Percentiles rank a stretch among this genome's conserved stretches.
phyloP scores from a whole-genome alignment of 2,888 invertebrate species.

The Drosophila anomalata region DNA sequence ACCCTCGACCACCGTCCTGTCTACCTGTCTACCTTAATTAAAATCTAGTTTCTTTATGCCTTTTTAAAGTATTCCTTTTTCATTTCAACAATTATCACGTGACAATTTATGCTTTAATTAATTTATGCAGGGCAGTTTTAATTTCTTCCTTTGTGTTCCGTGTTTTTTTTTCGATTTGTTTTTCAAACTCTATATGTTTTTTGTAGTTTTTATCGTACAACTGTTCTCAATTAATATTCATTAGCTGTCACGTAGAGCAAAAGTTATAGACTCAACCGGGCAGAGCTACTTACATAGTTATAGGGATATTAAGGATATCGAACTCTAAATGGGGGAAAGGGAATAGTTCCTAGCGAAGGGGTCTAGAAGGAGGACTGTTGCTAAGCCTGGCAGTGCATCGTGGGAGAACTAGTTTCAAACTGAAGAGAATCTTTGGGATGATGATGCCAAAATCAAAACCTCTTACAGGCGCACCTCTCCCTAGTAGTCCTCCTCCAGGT shows the following conservation, averaged over 20 bases:
- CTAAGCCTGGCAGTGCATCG: not conserved
- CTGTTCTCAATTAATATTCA: conserved; percentile 60
- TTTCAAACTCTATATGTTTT: conserved; percentile 72
- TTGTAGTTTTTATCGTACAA: conserved; percentile 52
- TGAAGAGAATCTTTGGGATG: not conserved
- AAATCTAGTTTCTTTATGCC: conserved; percentile 64
- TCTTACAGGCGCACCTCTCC: not conserved
- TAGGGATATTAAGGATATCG: conserved; percentile 11
- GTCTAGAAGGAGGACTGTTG: conserved; percentile 2
- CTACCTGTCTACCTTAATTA: conserved; percentile 73
- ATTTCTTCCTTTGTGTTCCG: conserved; percentile 26
- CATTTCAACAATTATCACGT: conserved; percentile 75
- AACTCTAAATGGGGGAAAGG: conserved; percentile 1
- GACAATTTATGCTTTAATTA: conserved; percentile 74
- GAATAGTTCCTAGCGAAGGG: not conserved
- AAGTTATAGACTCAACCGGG: conserved; percentile 50
- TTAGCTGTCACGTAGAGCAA: conserved; percentile 62
- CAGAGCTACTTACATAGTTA: conserved; percentile 62
- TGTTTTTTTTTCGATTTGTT: conserved; percentile 41
- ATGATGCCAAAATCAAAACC: not conserved
- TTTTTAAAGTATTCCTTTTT: conserved; percentile 49
- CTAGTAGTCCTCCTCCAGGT: conserved; percentile 70
- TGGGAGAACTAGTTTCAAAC: not conserved
- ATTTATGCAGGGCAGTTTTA: conserved; percentile 70
- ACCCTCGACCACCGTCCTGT: conserved; percentile 26